Evolutionary conservation across 2,113 vertebrate species (phyloP).

Genomic region (Pygoscelis adeliae): DNA sequence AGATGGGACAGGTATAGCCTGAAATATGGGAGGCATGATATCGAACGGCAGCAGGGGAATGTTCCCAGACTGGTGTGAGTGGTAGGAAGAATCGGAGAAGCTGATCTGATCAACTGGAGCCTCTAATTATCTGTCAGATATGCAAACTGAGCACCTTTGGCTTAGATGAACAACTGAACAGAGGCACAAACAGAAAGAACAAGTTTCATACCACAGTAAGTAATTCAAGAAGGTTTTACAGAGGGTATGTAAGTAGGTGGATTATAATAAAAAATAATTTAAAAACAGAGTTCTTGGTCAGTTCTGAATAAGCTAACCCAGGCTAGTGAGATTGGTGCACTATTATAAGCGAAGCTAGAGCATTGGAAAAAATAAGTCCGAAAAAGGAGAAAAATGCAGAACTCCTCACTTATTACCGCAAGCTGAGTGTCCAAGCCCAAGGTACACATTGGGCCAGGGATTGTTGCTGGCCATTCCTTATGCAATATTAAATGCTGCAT

Average conservation of each 20-base stretch:
- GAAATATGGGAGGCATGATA: not conserved
- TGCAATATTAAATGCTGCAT: not conserved
- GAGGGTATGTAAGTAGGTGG: not conserved
- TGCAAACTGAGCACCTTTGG: not conserved
- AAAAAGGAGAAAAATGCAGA: not conserved
- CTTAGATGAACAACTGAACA: not conserved
- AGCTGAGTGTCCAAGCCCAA: not conserved
- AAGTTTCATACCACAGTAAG: not conserved
- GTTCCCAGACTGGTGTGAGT: not conserved
- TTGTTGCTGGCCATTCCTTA: not conserved
- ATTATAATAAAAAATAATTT: not conserved
- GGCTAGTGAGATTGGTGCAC: not conserved
- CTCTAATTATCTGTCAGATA: not conserved
- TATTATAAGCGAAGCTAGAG: not conserved
- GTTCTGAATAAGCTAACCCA: not conserved
- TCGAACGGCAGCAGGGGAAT: not conserved
- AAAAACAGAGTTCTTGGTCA: not conserved
- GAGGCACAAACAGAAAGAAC: not conserved
- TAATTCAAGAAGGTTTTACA: not conserved
- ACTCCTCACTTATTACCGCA: not conserved
- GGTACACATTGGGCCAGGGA: not conserved
- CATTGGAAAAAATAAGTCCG: not conserved
- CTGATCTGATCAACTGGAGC: not conserved
- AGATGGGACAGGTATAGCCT: not conserved
- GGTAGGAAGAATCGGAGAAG: not conserved